These are phyloP conservation scores for Tauraco erythrolophus DNA, from an alignment of 2,113 vertebrate species.

Conservation along the genomic window DNA sequence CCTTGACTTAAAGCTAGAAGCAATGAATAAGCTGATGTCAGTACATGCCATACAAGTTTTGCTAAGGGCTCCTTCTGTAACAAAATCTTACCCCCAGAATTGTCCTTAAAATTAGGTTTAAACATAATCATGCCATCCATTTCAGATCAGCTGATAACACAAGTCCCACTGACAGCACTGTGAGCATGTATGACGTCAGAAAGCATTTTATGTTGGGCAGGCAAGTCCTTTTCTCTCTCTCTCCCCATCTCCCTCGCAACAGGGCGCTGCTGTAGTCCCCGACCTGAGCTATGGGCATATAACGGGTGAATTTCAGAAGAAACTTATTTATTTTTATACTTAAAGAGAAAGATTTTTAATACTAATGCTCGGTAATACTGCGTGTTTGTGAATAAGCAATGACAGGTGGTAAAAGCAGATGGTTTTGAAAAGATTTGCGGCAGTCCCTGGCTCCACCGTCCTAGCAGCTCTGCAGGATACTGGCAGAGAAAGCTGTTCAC, in stretches of 20 bases:
- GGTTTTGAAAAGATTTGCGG: not conserved
- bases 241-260: not conserved
- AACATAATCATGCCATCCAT: not conserved
- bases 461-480: not conserved
- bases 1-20: not conserved
- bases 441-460: not conserved
- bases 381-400: not conserved
- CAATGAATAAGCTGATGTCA: not conserved
- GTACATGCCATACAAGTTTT: not conserved
- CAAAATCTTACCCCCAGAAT: not conserved
- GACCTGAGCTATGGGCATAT: not conserved
- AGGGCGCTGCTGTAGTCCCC: not conserved
- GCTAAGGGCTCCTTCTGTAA: not conserved
- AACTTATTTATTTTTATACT: not conserved
- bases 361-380: not conserved
- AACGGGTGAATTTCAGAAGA: not conserved
- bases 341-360: conserved; percentile 3
- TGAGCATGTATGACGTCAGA: not conserved
- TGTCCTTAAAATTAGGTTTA: not conserved
- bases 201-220: not conserved
- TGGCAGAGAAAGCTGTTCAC: not conserved
- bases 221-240: not conserved
- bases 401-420: conserved; percentile 63
- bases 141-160: not conserved
- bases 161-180: not conserved